Base-by-base conservation (phyloP, 53 echinoderm and acorn worm species). In the Echinarachnius parma region DNA sequence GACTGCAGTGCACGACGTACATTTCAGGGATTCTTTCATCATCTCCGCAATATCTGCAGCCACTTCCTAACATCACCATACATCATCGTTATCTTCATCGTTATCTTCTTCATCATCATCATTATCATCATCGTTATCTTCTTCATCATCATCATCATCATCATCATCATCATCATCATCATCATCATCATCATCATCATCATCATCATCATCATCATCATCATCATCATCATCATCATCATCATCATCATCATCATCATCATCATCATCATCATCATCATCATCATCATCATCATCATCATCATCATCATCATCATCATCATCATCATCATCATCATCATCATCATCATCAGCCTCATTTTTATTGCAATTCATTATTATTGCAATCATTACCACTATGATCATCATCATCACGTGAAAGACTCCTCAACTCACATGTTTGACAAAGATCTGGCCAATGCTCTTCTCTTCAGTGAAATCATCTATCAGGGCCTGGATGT, bases 21-120 rank as follows among this genome's bases (percentile, higher is more conserved):
- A 95, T 94, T 80, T 95, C 96, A 11, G 96, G 95, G 8, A 95
- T 75, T 55, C 90, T n/a, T n/a, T n/a, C n/a, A n/a, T n/a, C n/a
- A n/a, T n/a, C n/a, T n/a, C n/a, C n/a, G n/a, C n/a, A n/a, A n/a
- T n/a, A n/a, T n/a, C n/a, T n/a, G n/a, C n/a, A n/a, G n/a, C n/a
- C n/a, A n/a, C n/a, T n/a, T n/a, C n/a, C n/a, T n/a, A n/a, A 86
- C 42, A 42, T 14, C 42, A 42, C 42, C 42, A 42, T n/a, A 8
- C 15, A 14, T 10, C 28, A n/a, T 39, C 33, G 9, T 42, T 14
- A 42, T 9, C 14, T 9, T 42, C 14, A 42, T 42, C 42, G 14
- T 42, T 14, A 42, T 42, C 42, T 9, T 42, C 42, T 9, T 42
- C 42, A 42, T 42, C 42, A 42, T 42, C 42, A 42, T 42, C 42